phyloP scores from a whole-genome alignment of 2,797 vertebrate species.

The Gila robusta region DNA sequence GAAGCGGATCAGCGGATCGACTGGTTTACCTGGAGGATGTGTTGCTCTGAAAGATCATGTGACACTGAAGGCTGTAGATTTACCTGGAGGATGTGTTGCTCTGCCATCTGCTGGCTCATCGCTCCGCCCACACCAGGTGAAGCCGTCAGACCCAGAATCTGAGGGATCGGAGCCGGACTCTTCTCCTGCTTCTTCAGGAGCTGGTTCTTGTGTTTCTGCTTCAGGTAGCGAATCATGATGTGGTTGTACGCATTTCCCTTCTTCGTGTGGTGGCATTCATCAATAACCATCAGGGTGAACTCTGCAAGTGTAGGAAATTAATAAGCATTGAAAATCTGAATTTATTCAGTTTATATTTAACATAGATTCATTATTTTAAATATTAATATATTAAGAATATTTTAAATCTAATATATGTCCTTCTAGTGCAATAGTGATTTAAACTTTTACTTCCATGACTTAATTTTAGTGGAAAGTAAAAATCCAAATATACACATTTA shows the following conservation, averaged over 20 bases:
- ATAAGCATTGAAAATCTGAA: background rate
- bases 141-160: constrained; percentile 94
- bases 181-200: constrained; percentile 81
- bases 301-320: constrained; percentile 71
- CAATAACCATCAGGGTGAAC: constrained; percentile 91
- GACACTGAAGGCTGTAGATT: background rate
- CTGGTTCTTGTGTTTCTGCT: constrained; percentile 85
- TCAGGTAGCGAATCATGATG: constrained; percentile 93
- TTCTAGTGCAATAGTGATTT: no score
- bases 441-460: background rate
- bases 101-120: constrained; percentile 81
- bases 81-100: constrained; percentile 94
- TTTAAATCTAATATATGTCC: no score
- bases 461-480: background rate
- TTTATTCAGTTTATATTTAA: background rate
- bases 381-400: background rate
- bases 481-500: background rate
- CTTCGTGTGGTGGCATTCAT: constrained; percentile 97
- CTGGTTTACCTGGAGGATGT: no score
- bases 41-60: no score
- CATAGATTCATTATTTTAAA: background rate
- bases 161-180: constrained; percentile 79
- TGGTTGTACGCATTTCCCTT: constrained; percentile 94
- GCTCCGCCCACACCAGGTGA: constrained; percentile 94
- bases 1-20: background rate